phyloP scores from a whole-genome alignment of 2,797 vertebrate species.

The Ceryle rudis region DNA sequence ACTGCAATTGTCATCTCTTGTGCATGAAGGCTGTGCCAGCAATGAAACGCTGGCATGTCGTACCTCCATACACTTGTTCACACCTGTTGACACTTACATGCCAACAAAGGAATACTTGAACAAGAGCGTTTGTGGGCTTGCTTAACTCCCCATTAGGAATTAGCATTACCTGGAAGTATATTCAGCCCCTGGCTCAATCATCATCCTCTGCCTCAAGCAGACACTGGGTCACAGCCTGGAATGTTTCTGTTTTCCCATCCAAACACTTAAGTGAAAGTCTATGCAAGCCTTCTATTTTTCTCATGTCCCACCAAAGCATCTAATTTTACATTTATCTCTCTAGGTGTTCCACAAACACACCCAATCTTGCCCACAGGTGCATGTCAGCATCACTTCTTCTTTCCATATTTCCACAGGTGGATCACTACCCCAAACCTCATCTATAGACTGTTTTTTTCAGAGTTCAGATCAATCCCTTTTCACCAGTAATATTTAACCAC shows the following conservation, averaged over 20 bases:
- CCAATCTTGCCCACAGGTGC: neutral
- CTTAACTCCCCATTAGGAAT: neutral
- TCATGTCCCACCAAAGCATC: neutral
- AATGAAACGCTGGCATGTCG: slow-evolving; percentile 62
- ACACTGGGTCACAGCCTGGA: neutral
- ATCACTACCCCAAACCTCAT: neutral
- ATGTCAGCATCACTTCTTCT: neutral
- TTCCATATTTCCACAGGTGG: neutral
- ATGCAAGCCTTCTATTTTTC: neutral
- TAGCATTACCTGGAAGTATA: neutral
- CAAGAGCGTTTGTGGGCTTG: neutral
- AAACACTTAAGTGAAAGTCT: neutral
- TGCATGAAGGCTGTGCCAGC: slow-evolving; percentile 78
- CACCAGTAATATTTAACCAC: neutral
- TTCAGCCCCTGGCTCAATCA: neutral
- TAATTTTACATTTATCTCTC: neutral
- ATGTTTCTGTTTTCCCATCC: neutral
- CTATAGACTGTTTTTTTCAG: neutral
- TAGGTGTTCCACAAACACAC: neutral
- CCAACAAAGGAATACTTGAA: slow-evolving; percentile 69
- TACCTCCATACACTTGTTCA: slow-evolving; percentile 72
- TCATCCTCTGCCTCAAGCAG: neutral
- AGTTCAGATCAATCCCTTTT: neutral
- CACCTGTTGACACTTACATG: slow-evolving; percentile 78
- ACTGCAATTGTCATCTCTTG: slow-evolving; percentile 77